phyloP scores from a whole-genome alignment of 2,888 invertebrate species.

The Caenorhabditis macrosperma region DNA sequence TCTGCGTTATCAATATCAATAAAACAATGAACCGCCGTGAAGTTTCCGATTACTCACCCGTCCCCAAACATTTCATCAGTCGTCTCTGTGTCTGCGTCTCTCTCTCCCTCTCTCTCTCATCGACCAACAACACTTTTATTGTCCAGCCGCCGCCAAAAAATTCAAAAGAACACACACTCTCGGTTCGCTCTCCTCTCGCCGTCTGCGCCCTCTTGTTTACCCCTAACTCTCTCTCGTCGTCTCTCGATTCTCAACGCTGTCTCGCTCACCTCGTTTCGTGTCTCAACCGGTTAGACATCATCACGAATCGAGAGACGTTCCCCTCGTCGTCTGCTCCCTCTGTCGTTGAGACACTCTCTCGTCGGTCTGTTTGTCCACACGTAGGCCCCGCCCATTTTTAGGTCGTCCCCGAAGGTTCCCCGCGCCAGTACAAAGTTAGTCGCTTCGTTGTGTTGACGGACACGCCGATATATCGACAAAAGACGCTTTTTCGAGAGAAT shows the following conservation, averaged over 20 bases:
- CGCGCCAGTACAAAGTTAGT: constrained; percentile 23
- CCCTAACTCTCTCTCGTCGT: constrained; percentile 24
- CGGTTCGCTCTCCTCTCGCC: constrained; percentile 17
- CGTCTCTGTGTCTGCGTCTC: no score
- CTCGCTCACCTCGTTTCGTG: background rate
- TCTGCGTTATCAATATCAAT: background rate
- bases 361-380: constrained; percentile 36
- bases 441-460: constrained; percentile 30
- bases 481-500: constrained; percentile 5
- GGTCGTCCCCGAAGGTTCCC: constrained; percentile 21
- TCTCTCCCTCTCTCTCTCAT: background rate
- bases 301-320: constrained; percentile 9
- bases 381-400: constrained; percentile 32
- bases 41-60: constrained; percentile 21
- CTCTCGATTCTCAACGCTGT: constrained; percentile 25
- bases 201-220: constrained; percentile 41
- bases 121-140: constrained; percentile 30
- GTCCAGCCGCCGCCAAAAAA: constrained; percentile 5
- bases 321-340: constrained; percentile 9
- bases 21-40: constrained; percentile 6
- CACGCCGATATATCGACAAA: constrained; percentile 21
- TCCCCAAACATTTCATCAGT: constrained; percentile 26
- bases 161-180: constrained; percentile 40
- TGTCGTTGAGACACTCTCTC: background rate
- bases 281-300: background rate